These are phyloP conservation scores for Zosterops lateralis DNA, from an alignment of 2,113 vertebrate genomes.

Conservation along the genomic window DNA sequence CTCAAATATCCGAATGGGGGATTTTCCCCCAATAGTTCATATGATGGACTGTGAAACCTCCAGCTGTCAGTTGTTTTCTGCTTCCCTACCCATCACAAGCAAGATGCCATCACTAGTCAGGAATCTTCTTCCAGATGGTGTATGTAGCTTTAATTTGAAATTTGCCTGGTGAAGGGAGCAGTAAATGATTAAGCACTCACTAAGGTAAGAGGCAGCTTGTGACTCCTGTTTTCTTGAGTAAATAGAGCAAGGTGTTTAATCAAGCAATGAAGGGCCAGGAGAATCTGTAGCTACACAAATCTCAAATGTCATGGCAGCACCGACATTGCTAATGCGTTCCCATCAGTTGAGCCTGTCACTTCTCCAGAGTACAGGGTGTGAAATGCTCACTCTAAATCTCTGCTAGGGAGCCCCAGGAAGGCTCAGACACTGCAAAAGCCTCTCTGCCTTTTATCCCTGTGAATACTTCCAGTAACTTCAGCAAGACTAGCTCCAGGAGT, in stretches of 20 bases:
- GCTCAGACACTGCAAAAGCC: not conserved
- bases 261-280: conserved; percentile 43
- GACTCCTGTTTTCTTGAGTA: conserved; percentile 31
- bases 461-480: not conserved
- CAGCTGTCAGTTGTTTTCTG: conserved; percentile 11
- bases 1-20: not conserved
- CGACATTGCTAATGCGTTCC: not conserved
- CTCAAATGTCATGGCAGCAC: not conserved
- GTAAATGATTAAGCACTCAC: not conserved
- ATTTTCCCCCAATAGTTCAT: not conserved
- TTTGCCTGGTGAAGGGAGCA: not conserved
- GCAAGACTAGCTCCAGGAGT: not conserved
- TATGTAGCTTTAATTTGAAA: not conserved
- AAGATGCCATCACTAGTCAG: not conserved
- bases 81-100: not conserved
- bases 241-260: conserved; percentile 44
- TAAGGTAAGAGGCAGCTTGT: not conserved
- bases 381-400: not conserved
- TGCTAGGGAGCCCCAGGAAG: not conserved
- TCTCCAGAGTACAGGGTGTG: not conserved
- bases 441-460: not conserved
- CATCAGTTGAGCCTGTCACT: not conserved
- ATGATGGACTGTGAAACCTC: not conserved
- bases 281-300: conserved; percentile 6
- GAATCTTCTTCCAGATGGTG: not conserved